Evolutionary conservation across 1,140 invertebrate species (phyloP).

Genomic region (Cydia pomonella): DNA sequence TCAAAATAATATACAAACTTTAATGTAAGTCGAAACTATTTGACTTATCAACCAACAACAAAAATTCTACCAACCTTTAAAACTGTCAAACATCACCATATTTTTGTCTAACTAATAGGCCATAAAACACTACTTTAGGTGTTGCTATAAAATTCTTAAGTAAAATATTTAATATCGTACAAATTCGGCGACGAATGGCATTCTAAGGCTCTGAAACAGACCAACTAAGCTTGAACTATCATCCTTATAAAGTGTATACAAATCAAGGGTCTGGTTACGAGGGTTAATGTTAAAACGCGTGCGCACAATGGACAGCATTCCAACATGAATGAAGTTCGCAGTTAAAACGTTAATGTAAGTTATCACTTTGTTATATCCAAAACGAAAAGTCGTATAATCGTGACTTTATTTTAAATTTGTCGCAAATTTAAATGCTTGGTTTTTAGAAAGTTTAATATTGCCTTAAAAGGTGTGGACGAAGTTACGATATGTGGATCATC

Average conservation of each 20-base stretch:
- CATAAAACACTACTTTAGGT: slow-evolving; percentile 9
- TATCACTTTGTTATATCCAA: slow-evolving; percentile 23
- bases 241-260: not conserved
- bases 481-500: slow-evolving; percentile 24
- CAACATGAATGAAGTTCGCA: slow-evolving; percentile 18
- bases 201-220: not conserved
- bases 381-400: not conserved
- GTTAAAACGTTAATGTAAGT: slow-evolving; percentile 17
- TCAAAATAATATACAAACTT: not conserved
- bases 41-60: slow-evolving; percentile 10
- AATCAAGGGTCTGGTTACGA: not conserved
- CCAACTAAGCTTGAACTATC: not conserved
- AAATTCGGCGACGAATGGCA: slow-evolving; percentile 17
- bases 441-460: slow-evolving; percentile 21
- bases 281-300: not conserved
- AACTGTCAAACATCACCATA: slow-evolving; percentile 18
- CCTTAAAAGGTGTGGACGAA: not conserved
- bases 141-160: slow-evolving; percentile 24
- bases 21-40: not conserved
- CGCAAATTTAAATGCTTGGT: slow-evolving; percentile 1
- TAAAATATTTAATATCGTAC: slow-evolving; percentile 27
- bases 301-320: slow-evolving; percentile 22
- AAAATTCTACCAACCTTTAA: slow-evolving; percentile 22
- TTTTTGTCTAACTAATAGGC: slow-evolving; percentile 18
- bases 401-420: slow-evolving; percentile 1